These are phyloP conservation scores for Lemur catta DNA, from an alignment of 2,797 vertebrate genomes.

Conservation along the genomic window DNA sequence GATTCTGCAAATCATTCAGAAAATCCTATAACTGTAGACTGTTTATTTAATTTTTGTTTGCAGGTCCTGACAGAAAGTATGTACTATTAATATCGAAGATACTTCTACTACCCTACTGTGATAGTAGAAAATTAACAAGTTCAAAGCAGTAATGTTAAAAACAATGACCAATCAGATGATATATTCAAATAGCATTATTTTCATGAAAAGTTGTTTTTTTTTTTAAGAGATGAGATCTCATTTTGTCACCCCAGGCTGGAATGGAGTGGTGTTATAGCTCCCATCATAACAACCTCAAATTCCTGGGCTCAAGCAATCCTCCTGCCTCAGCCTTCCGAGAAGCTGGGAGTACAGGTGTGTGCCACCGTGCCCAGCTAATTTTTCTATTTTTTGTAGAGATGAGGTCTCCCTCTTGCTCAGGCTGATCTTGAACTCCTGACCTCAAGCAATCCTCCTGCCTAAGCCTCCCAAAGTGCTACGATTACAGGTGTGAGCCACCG, in stretches of 20 bases:
- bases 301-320: not conserved
- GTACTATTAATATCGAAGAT: not conserved
- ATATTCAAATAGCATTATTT: not conserved
- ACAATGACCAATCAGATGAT: not conserved
- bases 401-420: not conserved
- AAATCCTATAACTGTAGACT: not conserved
- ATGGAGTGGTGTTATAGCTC: not conserved
- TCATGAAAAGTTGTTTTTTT: not conserved
- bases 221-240: not conserved
- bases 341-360: not conserved
- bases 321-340: not conserved
- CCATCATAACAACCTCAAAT: not conserved
- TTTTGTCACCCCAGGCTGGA: not conserved
- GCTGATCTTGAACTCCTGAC: not conserved
- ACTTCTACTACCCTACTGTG: not conserved
- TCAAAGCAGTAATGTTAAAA: not conserved
- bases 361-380: not conserved
- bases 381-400: not conserved
- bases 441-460: not conserved
- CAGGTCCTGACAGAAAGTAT: not conserved
- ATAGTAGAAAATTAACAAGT: slow-evolving; percentile 10
- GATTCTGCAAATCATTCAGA: slow-evolving; percentile 27
- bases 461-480: not conserved
- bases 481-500: not conserved
- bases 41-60: slow-evolving; percentile 10